Conservation (phyloP, 1,140 invertebrate species). For the Gyrodactylus bullatarudis region DNA sequence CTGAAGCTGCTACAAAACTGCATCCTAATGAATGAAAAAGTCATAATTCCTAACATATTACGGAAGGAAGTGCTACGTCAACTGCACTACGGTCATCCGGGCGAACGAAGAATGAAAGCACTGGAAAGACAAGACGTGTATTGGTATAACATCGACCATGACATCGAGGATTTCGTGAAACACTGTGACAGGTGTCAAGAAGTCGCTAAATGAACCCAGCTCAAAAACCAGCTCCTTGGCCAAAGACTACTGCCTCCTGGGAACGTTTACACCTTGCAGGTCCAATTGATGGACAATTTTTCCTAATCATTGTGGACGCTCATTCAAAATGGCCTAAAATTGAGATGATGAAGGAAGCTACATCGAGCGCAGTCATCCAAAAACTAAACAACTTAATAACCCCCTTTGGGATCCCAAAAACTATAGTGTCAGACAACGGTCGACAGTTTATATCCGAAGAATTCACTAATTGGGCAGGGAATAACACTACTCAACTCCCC, state of each 20-base stretch:
- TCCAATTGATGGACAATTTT: conserved; percentile 14
- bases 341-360: conserved; percentile 7
- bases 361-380: conserved; percentile 8
- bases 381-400: conserved; percentile 11
- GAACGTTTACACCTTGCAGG: conserved; percentile 19
- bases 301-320: conserved; percentile 18
- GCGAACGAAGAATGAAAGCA: conserved; percentile 23
- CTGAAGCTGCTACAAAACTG: neutral
- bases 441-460: conserved; percentile 10
- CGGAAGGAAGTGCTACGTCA: conserved; percentile 13
- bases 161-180: conserved; percentile 16
- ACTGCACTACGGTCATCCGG: conserved; percentile 22
- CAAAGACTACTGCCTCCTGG: conserved; percentile 13
- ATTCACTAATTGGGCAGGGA: conserved; percentile 9
- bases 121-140: conserved; percentile 21
- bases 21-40: conserved; percentile 13
- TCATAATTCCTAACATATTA: conserved; percentile 18
- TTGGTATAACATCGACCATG: conserved; percentile 20
- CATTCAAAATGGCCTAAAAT: conserved; percentile 24
- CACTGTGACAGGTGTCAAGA: conserved; percentile 17
- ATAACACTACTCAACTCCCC: conserved; percentile 10
- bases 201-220: conserved; percentile 10
- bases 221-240: conserved; percentile 12
- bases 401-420: conserved; percentile 10
- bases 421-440: conserved; percentile 10